phyloP scores from a whole-genome alignment of 2,797 vertebrate species.

The Galaxias olidus region DNA sequence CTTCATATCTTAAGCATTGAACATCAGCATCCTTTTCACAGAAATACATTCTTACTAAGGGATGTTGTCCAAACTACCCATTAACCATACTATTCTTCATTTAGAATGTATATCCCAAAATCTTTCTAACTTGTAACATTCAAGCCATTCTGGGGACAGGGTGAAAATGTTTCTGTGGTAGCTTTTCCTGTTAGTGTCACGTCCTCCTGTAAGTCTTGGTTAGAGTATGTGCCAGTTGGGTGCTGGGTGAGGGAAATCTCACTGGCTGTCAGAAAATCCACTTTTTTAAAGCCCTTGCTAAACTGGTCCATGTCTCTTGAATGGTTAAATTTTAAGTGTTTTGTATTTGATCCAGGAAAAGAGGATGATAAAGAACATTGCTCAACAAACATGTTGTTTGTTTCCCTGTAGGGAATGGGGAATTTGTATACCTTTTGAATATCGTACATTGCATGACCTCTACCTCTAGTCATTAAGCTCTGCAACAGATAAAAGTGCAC shows the following conservation, averaged over 20 bases:
- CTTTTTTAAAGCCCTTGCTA: slow-evolving; percentile 89
- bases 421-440: too few relatives aligned
- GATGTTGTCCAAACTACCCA: background rate
- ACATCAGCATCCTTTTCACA: slow-evolving; percentile 11
- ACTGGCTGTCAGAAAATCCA: slow-evolving; percentile 91
- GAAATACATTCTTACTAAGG: background rate
- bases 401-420: slow-evolving; percentile 82
- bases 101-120: slow-evolving; percentile 9
- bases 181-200: slow-evolving; percentile 81
- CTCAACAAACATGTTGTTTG: slow-evolving; percentile 76
- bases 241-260: slow-evolving; percentile 89
- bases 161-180: slow-evolving; percentile 84
- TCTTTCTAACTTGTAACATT: slow-evolving; percentile 45
- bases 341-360: slow-evolving; percentile 81
- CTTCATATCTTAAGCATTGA: background rate
- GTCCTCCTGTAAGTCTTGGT: slow-evolving; percentile 85
- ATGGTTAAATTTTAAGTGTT: slow-evolving; percentile 80
- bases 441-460: too few relatives aligned
- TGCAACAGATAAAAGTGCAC: too few relatives aligned
- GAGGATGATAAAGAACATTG: slow-evolving; percentile 83
- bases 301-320: slow-evolving; percentile 86
- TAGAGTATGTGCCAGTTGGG: slow-evolving; percentile 91
- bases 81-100: background rate
- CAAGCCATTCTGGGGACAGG: slow-evolving; percentile 87
- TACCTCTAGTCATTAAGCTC: too few relatives aligned